Conservation (phyloP, 2,113 vertebrate genomes). For the rabbit (Oryctolagus cuniculus) region mOryCun1.1 NC_091440.1:115594501-115595000, state of each 20-base stretch:
- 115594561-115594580: no score
- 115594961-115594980: neutral
- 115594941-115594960: neutral
- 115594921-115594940: neutral
- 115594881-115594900: neutral
- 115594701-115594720: constrained; percentile 1
- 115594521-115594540: no score
- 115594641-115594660: neutral
- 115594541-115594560: no score
- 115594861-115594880: neutral
- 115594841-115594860: neutral
- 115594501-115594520: no score
- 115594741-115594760: constrained; percentile 21
- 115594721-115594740: neutral
- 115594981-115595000: neutral
- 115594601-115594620: neutral
- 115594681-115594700: neutral
- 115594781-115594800: neutral
- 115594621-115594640: neutral
- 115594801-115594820: neutral
- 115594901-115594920: neutral
- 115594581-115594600: neutral
- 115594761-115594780: neutral
- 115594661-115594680: neutral
- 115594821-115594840: neutral